phyloP scores from a whole-genome alignment of 1,140 invertebrate species.

The Neodiprion pinetum region DNA sequence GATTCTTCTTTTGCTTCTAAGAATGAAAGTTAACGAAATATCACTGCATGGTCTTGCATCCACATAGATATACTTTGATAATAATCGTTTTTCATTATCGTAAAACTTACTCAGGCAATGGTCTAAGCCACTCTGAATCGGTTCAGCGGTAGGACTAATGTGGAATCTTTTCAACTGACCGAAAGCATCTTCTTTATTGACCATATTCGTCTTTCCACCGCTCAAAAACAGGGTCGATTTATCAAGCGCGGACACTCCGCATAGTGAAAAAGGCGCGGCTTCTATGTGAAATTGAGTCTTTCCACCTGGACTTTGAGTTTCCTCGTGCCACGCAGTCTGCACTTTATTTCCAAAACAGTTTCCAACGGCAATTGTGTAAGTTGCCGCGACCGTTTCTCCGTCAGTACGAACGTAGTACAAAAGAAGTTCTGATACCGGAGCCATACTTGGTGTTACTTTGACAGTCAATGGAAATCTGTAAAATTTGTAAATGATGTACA shows the following conservation, averaged over 20 bases:
- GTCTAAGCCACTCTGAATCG: conserved; percentile 43
- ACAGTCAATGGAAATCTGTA: conserved; percentile 54
- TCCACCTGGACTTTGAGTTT: conserved; percentile 61
- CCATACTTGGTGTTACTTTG: conserved; percentile 73
- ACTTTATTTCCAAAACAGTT: conserved; percentile 69
- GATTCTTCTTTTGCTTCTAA: conserved; percentile 22
- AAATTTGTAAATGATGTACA: background rate
- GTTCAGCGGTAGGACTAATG: conserved; percentile 39
- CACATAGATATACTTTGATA: background rate
- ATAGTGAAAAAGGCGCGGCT: conserved; percentile 64
- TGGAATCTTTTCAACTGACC: conserved; percentile 51
- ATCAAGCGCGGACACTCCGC: conserved; percentile 68
- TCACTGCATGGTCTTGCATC: no score
- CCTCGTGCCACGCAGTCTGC: conserved; percentile 58
- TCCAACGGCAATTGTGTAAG: conserved; percentile 60
- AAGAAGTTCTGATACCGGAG: conserved; percentile 74
- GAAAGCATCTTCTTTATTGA: conserved; percentile 49
- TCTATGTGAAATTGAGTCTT: conserved; percentile 60
- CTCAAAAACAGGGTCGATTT: conserved; percentile 65
- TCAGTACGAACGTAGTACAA: conserved; percentile 79
- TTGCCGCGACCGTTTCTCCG: conserved; percentile 73
- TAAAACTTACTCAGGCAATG: conserved; percentile 51
- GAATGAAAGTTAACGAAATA: background rate
- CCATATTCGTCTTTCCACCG: conserved; percentile 41
- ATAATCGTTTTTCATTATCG: conserved; percentile 5